Base-by-base conservation (phyloP, 2,113 vertebrate genomes). In the Lonchura striata region DNA sequence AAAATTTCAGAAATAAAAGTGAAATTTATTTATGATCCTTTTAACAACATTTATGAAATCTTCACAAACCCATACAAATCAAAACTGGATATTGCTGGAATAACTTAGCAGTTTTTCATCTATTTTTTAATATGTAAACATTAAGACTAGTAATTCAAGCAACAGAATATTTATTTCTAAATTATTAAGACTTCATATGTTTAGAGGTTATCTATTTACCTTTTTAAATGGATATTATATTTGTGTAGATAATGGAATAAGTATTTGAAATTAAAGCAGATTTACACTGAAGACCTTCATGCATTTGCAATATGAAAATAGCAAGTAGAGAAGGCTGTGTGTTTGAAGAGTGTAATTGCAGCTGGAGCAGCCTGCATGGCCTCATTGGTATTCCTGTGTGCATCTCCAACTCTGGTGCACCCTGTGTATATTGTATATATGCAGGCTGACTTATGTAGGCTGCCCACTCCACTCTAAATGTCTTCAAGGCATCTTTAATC, bases 401-500 rank as follows among this genome's bases (percentile, higher is more conserved):
- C 23, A 46, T 31, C 31, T 50, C 17, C 39, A 39, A 83, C 61
- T 63, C 75, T 71, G 71, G 59, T 74, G 60, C 25, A 57, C 11
- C 13, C 39, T 92, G 84, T 78, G 22, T 54, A 35, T 10, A 30
- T 33, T 10, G 0, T 21, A 20, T 28, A 47, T 11, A 33, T 66
- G 30, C 64, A 88, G 76, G 22, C 63, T 83, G 59, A 74, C 56
- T 89, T 66, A 13, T 49, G 42, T 5, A 61, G 28, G 44, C 39
- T 91, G 30, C 47, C 35, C 50, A 15, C 72, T 76, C 52, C 3
- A 12, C 42, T 42, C 72, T 37, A 39, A 35, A 13, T 56, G 33
- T 89, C 86, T 94, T 94, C 71, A 82, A 94, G 81, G 68, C 47
- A 85, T 92, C 59, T 95, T 95, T 96, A 95, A 82, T 85, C 78